A percentile compares a stretch with the other conserved stretches of the same genome.
phyloP scores from a whole-genome alignment of 2,797 vertebrate species.

The Zalophus californianus region DNA sequence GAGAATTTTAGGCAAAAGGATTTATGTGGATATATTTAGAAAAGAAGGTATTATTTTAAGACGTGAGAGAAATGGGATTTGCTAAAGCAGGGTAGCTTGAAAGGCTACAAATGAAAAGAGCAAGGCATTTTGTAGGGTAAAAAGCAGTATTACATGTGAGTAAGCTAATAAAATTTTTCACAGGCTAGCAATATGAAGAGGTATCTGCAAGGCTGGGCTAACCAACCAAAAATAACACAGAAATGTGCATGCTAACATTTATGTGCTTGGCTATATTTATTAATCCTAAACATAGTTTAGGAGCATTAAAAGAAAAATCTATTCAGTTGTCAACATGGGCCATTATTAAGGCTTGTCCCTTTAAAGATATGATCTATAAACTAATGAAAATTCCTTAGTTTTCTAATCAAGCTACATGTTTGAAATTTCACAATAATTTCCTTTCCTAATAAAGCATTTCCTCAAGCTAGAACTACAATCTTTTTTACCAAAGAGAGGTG shows the following conservation, averaged over 20 bases:
- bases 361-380: conserved; percentile 55
- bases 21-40: conserved; percentile 45
- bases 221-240: conserved; percentile 75
- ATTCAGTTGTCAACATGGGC: not conserved
- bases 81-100: conserved; percentile 52
- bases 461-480: not conserved
- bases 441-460: conserved; percentile 52
- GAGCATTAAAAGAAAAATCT: conserved; percentile 65
- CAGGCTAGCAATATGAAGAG: conserved; percentile 55
- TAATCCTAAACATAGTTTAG: conserved; percentile 40
- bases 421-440: conserved; percentile 55
- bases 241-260: conserved; percentile 53
- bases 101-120: conserved; percentile 70
- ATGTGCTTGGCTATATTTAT: not conserved
- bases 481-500: conserved; percentile 16
- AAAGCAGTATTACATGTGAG: conserved; percentile 28
- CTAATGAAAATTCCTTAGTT: conserved; percentile 65
- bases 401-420: conserved; percentile 51
- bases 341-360: conserved; percentile 35
- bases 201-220: conserved; percentile 71
- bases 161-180: conserved; percentile 28
- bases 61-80: conserved; percentile 43
- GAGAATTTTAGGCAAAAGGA: conserved; percentile 55
- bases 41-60: conserved; percentile 56
- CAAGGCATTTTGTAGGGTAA: conserved; percentile 56